Conservation (phyloP, 2,113 vertebrate genomes). For the Pseudolaguvia tuberculata region DNA sequence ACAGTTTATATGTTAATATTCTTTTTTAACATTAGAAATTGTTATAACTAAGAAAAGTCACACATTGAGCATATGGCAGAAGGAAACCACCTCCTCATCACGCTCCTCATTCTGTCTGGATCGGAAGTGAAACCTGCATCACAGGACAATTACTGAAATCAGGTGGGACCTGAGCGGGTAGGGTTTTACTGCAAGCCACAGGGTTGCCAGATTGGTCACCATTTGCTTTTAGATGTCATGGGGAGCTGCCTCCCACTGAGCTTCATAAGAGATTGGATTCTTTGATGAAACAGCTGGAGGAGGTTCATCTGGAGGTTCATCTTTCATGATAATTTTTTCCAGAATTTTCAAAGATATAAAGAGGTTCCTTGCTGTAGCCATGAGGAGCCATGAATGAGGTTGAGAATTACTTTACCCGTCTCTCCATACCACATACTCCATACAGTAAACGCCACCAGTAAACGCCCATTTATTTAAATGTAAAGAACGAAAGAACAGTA, state of each 20-base stretch:
- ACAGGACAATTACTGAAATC: slow-evolving; percentile 1
- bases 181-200: slow-evolving; percentile 88
- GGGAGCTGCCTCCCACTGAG: slow-evolving; percentile 65
- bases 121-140: slow-evolving; percentile 66
- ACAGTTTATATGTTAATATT: too few relatives aligned
- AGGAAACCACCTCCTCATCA: slow-evolving; percentile 92
- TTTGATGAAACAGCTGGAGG: slow-evolving; percentile 82
- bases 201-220: slow-evolving; percentile 78
- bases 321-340: slow-evolving; percentile 55
- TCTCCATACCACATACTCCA: too few relatives aligned
- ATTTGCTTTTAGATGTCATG: slow-evolving; percentile 33
- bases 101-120: slow-evolving; percentile 78
- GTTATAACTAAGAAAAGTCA: slow-evolving; percentile 67
- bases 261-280: slow-evolving; percentile 73
- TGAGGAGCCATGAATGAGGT: slow-evolving; percentile 60
- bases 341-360: slow-evolving; percentile 77
- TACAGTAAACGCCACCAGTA: too few relatives aligned
- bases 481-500: too few relatives aligned
- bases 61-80: slow-evolving; percentile 95
- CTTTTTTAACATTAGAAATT: too few relatives aligned
- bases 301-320: slow-evolving; percentile 37
- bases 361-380: slow-evolving; percentile 66
- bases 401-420: too few relatives aligned
- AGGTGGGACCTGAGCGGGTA: slow-evolving; percentile 90
- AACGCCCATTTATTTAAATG: too few relatives aligned